These are phyloP conservation scores for Opisthocomus hoazin DNA, from an alignment of 2,113 vertebrate genomes.

Conservation along the genomic window DNA sequence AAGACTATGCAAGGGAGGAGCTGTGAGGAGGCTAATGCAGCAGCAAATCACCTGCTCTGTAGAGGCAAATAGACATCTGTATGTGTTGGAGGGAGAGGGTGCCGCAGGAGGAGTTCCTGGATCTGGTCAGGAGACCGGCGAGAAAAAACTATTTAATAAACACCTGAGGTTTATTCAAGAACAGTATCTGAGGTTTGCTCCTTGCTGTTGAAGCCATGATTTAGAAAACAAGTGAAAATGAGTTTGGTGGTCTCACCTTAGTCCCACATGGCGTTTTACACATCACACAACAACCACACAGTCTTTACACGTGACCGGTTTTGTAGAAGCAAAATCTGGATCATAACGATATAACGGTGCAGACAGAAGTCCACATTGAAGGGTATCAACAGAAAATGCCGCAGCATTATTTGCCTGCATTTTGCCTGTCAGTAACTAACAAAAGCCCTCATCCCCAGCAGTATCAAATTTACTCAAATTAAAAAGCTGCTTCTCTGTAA, in stretches of 20 bases:
- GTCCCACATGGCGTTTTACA: background rate
- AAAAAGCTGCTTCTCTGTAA: conserved; percentile 19
- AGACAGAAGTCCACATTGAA: background rate
- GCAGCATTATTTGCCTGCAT: background rate
- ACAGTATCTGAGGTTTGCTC: background rate
- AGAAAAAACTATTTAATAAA: background rate
- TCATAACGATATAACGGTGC: background rate
- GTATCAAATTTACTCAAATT: conserved; percentile 9
- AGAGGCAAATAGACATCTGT: background rate
- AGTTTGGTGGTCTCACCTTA: background rate
- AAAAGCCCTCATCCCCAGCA: background rate
- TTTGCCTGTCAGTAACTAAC: background rate
- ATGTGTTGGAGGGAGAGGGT: background rate
- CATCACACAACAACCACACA: background rate
- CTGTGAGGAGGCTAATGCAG: background rate
- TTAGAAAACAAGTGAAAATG: background rate
- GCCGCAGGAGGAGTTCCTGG: background rate
- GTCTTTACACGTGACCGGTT: background rate
- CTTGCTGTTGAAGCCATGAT: background rate
- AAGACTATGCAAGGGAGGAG: background rate
- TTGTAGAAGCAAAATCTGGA: background rate
- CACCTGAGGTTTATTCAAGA: background rate
- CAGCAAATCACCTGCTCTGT: background rate
- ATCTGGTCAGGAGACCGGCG: background rate
- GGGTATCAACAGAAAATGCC: background rate